Evolutionary conservation across 2,888 invertebrate species (phyloP).

Genomic region (Philaethria dido): DNA sequence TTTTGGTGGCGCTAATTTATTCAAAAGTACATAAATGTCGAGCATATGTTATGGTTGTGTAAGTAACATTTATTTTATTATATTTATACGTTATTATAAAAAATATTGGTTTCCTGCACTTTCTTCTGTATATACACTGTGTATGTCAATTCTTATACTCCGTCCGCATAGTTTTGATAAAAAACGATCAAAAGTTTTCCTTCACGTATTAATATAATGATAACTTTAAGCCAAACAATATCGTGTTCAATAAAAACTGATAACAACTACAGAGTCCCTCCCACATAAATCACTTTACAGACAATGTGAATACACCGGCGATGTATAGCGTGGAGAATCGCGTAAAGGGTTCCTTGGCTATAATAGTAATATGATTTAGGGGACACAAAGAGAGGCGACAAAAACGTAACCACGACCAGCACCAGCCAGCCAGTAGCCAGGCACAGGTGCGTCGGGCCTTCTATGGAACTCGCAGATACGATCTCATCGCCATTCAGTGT

Average conservation of each 20-base stretch:
- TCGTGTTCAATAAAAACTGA: not conserved
- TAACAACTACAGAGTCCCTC: conserved; percentile 14
- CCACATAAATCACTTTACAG: conserved; percentile 43
- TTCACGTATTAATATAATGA: too few species aligned
- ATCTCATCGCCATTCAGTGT: conserved; percentile 39
- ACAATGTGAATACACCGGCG: conserved; percentile 34
- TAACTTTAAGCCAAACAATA: not conserved
- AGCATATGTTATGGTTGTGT: too few species aligned
- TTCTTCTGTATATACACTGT: too few species aligned
- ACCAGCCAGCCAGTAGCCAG: too few species aligned
- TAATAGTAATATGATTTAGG: conserved; percentile 54
- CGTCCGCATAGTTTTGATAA: too few species aligned
- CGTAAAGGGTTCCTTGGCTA: conserved; percentile 52
- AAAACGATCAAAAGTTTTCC: too few species aligned
- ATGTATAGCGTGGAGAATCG: conserved; percentile 53
- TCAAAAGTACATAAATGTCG: too few species aligned
- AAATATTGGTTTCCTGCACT: too few species aligned
- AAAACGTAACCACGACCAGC: conserved; percentile 42
- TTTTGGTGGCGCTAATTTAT: too few species aligned
- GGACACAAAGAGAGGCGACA: conserved; percentile 43
- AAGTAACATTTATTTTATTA: too few species aligned
- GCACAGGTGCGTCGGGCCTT: conserved; percentile 51
- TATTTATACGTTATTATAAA: too few species aligned
- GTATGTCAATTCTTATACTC: too few species aligned
- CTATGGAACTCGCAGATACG: conserved; percentile 36